Evolutionary conservation across 2,888 invertebrate species (phyloP), one percentile per base, ranked within the genome.

Genomic region (Cheilosia pagana): DNA sequence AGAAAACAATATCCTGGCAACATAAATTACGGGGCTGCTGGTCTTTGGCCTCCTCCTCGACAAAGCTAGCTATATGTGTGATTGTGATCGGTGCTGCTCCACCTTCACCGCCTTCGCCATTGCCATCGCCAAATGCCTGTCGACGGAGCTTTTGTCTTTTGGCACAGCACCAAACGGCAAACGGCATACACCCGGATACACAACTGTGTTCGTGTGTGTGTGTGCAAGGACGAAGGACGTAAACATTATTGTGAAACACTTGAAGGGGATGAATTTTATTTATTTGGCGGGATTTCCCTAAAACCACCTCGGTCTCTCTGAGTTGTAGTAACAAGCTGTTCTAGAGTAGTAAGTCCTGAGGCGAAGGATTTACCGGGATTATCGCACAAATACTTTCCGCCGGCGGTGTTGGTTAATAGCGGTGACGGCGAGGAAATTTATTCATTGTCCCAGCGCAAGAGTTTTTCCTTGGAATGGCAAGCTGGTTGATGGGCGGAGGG

Each of bases 1-100:
- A 86, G 87, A 87, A 87, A 87, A 87, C 87, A 87, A 87, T 87
- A 87, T 87, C 77, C 86, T 87, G 85, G 68, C 82, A 87, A 87
- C 87, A 87, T 87, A 87, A 87, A 87, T 87, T 87, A 87, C 87
- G 81, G 76, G 85, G 81, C 87, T 87, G 75, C 81, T 85, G 75
- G 81, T 81, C 85, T 81, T 81, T 85, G 85, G 85, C 71, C 81
- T 81, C 59, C 55, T 43, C 63, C 25, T 59, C 63, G 23, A 48
- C 52, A 16, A 43, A 63, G 50, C 50, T 10, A 2, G 35, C 41
- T 43, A 14, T 43, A 14, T 55, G 28, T 48, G 62, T 48, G 43
- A 68, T 67, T 67, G 83, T 63, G 77, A 82, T 65, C 35, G 19
- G 45, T 45, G 19, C 52, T 53, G 50, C 48, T 53, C 78, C 72